Conservation (phyloP, 2,113 vertebrate species). For the Loxodonta africana region DNA sequence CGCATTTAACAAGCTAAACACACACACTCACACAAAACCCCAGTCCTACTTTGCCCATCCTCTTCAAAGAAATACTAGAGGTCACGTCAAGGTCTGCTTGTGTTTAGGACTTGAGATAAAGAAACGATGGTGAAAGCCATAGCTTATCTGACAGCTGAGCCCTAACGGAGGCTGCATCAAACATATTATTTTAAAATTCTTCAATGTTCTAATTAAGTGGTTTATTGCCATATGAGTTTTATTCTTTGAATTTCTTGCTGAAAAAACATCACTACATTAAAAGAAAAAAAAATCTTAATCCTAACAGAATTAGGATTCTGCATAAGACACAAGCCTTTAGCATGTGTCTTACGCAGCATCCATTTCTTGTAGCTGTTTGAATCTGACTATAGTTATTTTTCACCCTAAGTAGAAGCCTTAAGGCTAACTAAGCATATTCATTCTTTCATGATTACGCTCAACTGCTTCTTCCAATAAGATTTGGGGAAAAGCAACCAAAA, state of each 20-base stretch:
- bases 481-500: background rate
- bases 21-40: background rate
- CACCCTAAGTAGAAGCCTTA: background rate
- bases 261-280: background rate
- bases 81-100: background rate
- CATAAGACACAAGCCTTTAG: background rate
- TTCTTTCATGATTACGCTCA: background rate
- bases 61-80: slow-evolving; percentile 28
- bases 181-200: slow-evolving; percentile 6
- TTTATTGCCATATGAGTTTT: background rate
- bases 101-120: slow-evolving; percentile 20
- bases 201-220: background rate
- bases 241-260: slow-evolving; percentile 33
- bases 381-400: background rate
- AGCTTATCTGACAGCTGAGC: background rate
- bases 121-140: background rate
- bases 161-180: background rate
- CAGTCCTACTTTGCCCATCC: background rate
- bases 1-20: background rate
- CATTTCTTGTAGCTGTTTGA: background rate
- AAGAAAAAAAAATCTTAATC: background rate
- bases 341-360: background rate
- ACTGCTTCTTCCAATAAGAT: background rate
- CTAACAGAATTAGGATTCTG: background rate
- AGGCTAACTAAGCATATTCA: background rate